Conservation (phyloP, 2,113 vertebrate species). For the Ivindomyrus marchei region DNA sequence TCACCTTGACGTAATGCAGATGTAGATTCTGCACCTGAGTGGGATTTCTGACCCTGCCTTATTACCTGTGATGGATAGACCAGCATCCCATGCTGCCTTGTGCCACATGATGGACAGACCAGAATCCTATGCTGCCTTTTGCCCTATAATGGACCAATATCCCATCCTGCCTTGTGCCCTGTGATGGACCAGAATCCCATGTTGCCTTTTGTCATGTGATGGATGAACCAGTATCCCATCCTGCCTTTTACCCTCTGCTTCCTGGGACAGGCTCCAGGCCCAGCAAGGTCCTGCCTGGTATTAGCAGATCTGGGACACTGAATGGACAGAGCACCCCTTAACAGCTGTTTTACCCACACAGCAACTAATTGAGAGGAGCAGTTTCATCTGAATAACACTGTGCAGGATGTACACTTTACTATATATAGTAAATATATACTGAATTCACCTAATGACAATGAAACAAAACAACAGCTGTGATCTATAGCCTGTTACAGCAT, state of each 20-base stretch:
- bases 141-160: background rate
- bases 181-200: background rate
- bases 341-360: background rate
- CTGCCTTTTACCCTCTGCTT: background rate
- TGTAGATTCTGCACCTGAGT: background rate
- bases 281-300: background rate
- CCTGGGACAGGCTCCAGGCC: background rate
- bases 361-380: background rate
- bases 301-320: background rate
- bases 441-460: background rate
- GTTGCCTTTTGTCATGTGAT: background rate
- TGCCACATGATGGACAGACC: background rate
- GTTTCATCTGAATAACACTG: background rate
- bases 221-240: background rate
- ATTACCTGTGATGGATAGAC: background rate
- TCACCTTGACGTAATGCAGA: background rate
- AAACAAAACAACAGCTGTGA: constrained; percentile 7
- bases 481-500: constrained; percentile 3
- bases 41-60: background rate
- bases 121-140: background rate
- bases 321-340: background rate
- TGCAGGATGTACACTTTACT: background rate
- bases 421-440: background rate
- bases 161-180: background rate
- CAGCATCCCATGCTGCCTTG: background rate